Percentiles rank a stretch among this genome's conserved stretches.
These are phyloP conservation scores for Hirudo medicinalis DNA, from an alignment of 1,140 invertebrate species.

Conservation along the genomic window DNA sequence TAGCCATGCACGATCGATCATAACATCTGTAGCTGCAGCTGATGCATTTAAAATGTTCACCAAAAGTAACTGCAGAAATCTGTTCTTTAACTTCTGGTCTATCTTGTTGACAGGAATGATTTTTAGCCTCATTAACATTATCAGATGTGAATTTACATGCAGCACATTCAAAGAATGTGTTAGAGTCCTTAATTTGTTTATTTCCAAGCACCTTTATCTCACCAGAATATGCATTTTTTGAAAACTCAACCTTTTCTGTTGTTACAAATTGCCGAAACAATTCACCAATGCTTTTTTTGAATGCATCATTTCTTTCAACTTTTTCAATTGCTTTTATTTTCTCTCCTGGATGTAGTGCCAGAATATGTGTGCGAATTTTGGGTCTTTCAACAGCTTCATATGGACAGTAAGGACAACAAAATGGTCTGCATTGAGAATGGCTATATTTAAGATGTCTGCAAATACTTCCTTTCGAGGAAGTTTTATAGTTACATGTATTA, in stretches of 20 bases:
- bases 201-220: neutral
- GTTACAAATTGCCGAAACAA: constrained; percentile 9
- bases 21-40: constrained; percentile 14
- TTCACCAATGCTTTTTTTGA: neutral
- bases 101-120: neutral
- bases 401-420: constrained; percentile 15
- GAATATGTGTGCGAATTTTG: constrained; percentile 16
- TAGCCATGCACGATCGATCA: constrained; percentile 19
- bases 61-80: neutral
- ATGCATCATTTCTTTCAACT: neutral
- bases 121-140: constrained; percentile 1
- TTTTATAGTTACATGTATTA: constrained; percentile 14
- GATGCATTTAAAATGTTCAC: constrained; percentile 16
- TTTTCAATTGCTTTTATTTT: constrained; percentile 2
- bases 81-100: neutral
- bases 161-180: neutral
- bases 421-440: constrained; percentile 18
- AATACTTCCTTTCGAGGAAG: constrained; percentile 14
- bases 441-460: constrained; percentile 19
- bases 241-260: neutral
- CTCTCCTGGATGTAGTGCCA: constrained; percentile 6
- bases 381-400: constrained; percentile 17
- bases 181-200: neutral
- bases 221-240: neutral
- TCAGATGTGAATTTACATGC: neutral